phyloP scores from a whole-genome alignment of 2,113 vertebrate genomes.

The Noctilio leporinus region DNA sequence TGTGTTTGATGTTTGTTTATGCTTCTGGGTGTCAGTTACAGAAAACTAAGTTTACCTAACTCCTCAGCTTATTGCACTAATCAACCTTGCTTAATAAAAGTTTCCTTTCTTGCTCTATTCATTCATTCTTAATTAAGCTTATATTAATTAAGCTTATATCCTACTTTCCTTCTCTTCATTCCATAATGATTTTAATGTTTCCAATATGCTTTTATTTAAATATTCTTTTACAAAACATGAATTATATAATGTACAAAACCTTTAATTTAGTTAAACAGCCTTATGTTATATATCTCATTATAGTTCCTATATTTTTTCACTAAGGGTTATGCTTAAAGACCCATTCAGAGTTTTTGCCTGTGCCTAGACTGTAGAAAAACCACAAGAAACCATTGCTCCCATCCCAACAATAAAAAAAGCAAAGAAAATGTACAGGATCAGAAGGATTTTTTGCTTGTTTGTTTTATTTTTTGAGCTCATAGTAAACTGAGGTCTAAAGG shows the following conservation, averaged over 20 bases:
- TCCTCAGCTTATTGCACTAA: background rate
- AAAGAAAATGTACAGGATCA: background rate
- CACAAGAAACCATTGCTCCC: background rate
- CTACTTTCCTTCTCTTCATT: background rate
- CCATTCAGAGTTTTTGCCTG: background rate
- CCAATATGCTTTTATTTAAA: background rate
- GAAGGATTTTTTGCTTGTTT: background rate
- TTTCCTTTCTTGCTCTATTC: background rate
- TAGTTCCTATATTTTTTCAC: background rate
- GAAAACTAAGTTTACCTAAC: background rate
- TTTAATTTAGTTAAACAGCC: constrained; percentile 23
- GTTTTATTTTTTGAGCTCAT: background rate
- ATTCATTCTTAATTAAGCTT: background rate
- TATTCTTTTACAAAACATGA: background rate
- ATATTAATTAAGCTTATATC: background rate
- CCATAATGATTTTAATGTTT: background rate
- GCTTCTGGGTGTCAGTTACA: background rate
- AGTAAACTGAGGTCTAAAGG: background rate
- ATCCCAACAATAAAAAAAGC: background rate
- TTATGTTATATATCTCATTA: background rate
- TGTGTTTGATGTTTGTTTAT: background rate
- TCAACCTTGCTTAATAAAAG: background rate
- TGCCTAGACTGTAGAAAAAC: background rate
- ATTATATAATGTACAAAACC: background rate
- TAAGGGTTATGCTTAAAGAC: background rate